These are phyloP conservation scores for Regulus satrapa DNA, from an alignment of 2,113 vertebrate genomes.

Conservation along the genomic window DNA sequence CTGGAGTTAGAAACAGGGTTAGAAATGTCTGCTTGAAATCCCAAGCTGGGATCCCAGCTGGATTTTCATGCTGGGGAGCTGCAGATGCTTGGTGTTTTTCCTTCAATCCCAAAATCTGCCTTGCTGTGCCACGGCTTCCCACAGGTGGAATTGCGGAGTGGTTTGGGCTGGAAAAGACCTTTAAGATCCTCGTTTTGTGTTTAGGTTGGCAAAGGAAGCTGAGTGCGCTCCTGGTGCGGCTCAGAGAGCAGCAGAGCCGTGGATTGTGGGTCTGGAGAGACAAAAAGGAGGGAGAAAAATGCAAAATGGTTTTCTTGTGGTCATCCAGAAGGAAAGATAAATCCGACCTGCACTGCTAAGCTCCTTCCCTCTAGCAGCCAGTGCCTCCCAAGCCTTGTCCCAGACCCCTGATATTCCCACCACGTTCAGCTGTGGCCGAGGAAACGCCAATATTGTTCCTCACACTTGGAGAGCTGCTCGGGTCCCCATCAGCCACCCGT, in stretches of 20 bases:
- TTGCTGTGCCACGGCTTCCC: neutral
- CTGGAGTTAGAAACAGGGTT: neutral
- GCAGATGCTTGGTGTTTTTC: neutral
- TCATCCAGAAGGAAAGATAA: neutral
- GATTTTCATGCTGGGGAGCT: neutral
- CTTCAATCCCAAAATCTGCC: neutral
- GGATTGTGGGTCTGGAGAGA: neutral
- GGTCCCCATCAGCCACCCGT: neutral
- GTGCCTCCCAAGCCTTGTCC: neutral
- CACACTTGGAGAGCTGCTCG: neutral
- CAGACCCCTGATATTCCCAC: neutral
- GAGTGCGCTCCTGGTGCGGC: neutral
- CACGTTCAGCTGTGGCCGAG: neutral
- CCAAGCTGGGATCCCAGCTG: neutral
- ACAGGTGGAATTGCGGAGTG: neutral
- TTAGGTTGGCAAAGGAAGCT: neutral
- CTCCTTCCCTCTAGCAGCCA: neutral
- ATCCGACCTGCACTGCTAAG: neutral
- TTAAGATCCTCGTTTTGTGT: neutral
- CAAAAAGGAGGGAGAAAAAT: neutral
- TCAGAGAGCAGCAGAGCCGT: neutral
- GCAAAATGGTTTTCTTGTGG: neutral
- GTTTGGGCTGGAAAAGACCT: neutral
- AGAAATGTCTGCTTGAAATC: no score
- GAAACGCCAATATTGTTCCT: constrained; percentile 20